A percentile compares a stretch with the other conserved stretches of the same genome.
phyloP scores from a whole-genome alignment of 1,140 invertebrate genomes.

The Apis cerana region DNA sequence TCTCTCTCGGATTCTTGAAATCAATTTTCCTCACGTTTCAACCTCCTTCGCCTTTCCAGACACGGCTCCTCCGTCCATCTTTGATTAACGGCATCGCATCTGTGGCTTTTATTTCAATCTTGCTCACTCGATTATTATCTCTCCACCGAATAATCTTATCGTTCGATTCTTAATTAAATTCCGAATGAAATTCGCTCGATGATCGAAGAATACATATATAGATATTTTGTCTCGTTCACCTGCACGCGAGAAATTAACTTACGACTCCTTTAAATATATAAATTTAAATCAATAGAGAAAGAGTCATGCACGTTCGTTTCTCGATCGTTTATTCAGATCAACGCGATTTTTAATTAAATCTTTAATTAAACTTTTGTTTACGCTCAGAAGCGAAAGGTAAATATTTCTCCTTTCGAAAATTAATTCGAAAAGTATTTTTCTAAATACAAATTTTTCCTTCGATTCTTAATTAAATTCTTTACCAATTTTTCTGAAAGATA shows the following conservation, averaged over 20 bases:
- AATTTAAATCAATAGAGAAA: no score
- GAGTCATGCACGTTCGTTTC: no score
- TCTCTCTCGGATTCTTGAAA: background rate
- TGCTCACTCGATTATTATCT: background rate
- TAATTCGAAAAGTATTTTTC: no score
- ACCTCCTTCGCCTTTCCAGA: background rate
- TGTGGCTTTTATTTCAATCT: background rate
- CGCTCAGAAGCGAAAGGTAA: background rate
- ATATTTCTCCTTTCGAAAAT: background rate
- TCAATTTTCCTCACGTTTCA: constrained; percentile 8
- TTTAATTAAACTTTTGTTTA: background rate
- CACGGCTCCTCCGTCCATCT: background rate
- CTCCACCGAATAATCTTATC: background rate
- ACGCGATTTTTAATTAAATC: background rate
- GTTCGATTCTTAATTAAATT: background rate
- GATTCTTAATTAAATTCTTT: no score
- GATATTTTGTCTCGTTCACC: no score
- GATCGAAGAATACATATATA: no score
- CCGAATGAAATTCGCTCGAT: background rate
- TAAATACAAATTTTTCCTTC: no score
- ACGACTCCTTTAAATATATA: no score
- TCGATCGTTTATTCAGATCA: no score
- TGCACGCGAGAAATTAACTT: no score
- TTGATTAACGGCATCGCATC: constrained; percentile 22
- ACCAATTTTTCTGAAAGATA: no score